Evolutionary conservation across 2,113 vertebrate species (phyloP), one percentile per base, ranked within the genome.

Genomic region (Seriola dumerili): DNA sequence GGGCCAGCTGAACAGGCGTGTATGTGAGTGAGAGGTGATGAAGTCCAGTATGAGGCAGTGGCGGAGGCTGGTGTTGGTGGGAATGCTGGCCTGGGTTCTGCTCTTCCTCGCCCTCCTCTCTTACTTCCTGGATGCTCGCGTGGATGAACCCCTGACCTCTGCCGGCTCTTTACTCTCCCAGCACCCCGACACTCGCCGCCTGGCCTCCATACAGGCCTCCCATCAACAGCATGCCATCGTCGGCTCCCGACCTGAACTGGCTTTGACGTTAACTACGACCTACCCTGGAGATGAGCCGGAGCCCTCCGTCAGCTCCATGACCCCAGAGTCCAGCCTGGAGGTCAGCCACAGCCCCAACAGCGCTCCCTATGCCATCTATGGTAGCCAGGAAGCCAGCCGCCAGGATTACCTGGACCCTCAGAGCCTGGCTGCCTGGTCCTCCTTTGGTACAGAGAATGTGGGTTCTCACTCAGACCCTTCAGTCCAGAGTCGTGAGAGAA

Each of bases 31-130:
- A 70, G 72, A 44, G 78, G 72, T 68, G n/a, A 99, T 99, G 97
- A 99, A 97, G 96, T 96, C 97, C 73, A 97, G 95, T 83, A 92
- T 98, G 96, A 98, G 97, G 93, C 98, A 97, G 92, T 99, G 98
- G 98, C 95, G 97, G 93, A 95, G 96, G 93, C 90, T 98, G 71
- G 96, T 96, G 94, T 95, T 99, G 75, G 95, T 96, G 71, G 97
- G 96, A 69, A 97, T 99, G 89, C 95, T 99, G 80, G 96, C 95
- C 38, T 99, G 98, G 98, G 97, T 94, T 9, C 94, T 99, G 57
- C 89, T 99, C 69, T 97, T 99, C 87, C 85, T 99, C 66, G 96
- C 93, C 44, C 95, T 99, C 79, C 97, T 99, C 90, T 96, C 98
- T 42, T 98, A 99, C 94, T 99, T 99, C 89, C 96, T 98, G 69